phyloP scores from a whole-genome alignment of 2,797 vertebrate species.

The Molossus molossus region DNA sequence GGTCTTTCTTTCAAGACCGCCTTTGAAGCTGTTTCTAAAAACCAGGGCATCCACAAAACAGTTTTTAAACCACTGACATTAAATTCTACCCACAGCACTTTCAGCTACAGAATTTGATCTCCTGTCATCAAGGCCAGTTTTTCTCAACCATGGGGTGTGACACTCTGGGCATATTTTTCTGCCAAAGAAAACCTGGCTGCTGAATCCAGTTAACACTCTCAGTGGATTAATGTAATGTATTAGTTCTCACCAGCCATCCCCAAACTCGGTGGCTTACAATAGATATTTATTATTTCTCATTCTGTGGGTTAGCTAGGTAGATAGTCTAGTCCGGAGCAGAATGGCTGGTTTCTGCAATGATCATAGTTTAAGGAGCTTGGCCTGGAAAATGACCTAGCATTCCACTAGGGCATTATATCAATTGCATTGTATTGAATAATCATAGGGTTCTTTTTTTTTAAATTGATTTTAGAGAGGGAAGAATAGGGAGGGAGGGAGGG shows the following conservation, averaged over 20 bases:
- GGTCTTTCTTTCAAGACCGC: background rate
- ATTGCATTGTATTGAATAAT: background rate
- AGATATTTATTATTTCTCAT: background rate
- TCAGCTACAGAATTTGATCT: background rate
- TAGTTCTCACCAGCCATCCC: background rate
- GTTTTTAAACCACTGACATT: background rate
- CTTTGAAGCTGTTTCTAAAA: slow-evolving; percentile 10
- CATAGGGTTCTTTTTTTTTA: background rate
- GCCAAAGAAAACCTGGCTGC: background rate
- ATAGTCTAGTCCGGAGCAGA: background rate
- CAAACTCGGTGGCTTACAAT: background rate
- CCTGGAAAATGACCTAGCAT: background rate
- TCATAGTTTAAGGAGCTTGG: background rate
- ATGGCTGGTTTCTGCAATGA: background rate
- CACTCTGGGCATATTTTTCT: background rate
- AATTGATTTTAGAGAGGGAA: background rate
- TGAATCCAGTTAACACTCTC: background rate
- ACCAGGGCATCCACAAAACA: background rate
- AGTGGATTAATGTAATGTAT: background rate
- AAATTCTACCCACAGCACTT: background rate
- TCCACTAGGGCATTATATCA: background rate
- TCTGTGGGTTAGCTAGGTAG: background rate
- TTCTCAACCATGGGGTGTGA: background rate
- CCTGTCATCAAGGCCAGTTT: background rate
- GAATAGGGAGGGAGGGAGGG: background rate